Evolutionary conservation across 1,140 invertebrate species (phyloP).

Genomic region (Vanessa atalanta): DNA sequence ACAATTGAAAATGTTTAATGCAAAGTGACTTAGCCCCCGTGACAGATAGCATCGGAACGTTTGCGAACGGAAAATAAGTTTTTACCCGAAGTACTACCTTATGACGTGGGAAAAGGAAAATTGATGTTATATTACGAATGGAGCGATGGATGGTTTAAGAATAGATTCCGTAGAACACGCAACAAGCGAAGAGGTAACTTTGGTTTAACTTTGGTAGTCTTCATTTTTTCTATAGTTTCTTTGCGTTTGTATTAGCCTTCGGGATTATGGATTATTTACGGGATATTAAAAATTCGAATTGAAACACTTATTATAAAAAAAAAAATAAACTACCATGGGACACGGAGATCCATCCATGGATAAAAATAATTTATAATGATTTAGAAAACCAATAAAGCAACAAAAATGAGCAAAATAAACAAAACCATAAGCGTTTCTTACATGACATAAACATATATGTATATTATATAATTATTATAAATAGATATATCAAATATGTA

Average conservation of each 20-base stretch:
- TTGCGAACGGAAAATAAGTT: conserved; percentile 58
- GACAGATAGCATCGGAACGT: conserved; percentile 59
- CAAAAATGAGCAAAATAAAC: background rate
- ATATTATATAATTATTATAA: too few relatives aligned
- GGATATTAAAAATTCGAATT: too few relatives aligned
- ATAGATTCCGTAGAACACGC: conserved; percentile 70
- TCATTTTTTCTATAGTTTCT: conserved; percentile 50
- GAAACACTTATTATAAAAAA: too few relatives aligned
- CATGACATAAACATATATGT: background rate
- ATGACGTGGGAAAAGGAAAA: conserved; percentile 53
- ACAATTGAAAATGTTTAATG: conserved; percentile 16
- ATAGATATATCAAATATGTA: too few relatives aligned
- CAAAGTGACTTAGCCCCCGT: conserved; percentile 33
- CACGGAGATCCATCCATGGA: too few relatives aligned
- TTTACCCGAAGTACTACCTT: conserved; percentile 53
- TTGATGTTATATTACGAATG: conserved; percentile 34
- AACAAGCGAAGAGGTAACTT: conserved; percentile 69
- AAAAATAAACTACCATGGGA: too few relatives aligned
- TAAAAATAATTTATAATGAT: too few relatives aligned
- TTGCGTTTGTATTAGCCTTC: conserved; percentile 2
- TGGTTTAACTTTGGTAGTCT: conserved; percentile 71
- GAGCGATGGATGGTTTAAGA: conserved; percentile 38
- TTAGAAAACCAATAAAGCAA: too few relatives aligned
- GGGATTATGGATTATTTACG: conserved; percentile 9
- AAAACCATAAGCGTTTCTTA: background rate